These are phyloP conservation scores for Hoplostethus mediterraneus DNA, from an alignment of 2,797 vertebrate species.

Conservation along the genomic window DNA sequence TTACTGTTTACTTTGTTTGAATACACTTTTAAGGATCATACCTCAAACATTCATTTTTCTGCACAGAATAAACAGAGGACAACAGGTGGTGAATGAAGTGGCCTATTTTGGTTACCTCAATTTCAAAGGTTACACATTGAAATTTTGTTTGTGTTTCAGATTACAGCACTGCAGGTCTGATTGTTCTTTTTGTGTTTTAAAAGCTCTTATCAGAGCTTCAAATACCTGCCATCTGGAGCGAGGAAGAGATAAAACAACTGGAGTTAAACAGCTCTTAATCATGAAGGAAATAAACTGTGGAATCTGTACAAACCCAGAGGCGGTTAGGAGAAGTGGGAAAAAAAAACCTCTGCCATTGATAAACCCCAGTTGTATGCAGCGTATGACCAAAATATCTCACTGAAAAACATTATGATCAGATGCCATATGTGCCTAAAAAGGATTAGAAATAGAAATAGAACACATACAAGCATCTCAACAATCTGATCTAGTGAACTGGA, in stretches of 20 bases:
- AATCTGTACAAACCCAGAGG: conserved; percentile 44
- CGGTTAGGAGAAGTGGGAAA: neutral
- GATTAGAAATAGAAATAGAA: neutral
- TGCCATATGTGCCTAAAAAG: neutral
- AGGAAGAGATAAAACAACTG: conserved; percentile 56
- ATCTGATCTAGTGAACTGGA: conserved; percentile 2
- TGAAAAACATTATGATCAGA: conserved; percentile 23
- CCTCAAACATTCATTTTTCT: neutral
- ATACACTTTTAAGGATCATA: conserved; percentile 6
- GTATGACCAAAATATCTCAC: conserved; percentile 4
- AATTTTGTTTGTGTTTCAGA: conserved; percentile 23
- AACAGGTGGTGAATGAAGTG: neutral
- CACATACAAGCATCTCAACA: neutral
- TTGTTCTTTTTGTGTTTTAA: conserved; percentile 52
- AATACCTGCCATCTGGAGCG: conserved; percentile 76
- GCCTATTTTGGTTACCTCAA: neutral
- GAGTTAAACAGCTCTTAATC: conserved; percentile 59
- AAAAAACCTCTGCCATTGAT: conserved; percentile 58
- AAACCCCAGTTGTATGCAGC: conserved; percentile 6
- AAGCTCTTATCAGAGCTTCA: conserved; percentile 51
- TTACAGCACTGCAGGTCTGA: neutral
- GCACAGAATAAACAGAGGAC: conserved; percentile 19
- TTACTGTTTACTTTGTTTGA: neutral
- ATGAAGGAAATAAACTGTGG: conserved; percentile 49
- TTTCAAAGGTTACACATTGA: neutral